Base-by-base conservation (phyloP, 2,797 vertebrate species). In the Amblyopsis hoosieri region DNA sequence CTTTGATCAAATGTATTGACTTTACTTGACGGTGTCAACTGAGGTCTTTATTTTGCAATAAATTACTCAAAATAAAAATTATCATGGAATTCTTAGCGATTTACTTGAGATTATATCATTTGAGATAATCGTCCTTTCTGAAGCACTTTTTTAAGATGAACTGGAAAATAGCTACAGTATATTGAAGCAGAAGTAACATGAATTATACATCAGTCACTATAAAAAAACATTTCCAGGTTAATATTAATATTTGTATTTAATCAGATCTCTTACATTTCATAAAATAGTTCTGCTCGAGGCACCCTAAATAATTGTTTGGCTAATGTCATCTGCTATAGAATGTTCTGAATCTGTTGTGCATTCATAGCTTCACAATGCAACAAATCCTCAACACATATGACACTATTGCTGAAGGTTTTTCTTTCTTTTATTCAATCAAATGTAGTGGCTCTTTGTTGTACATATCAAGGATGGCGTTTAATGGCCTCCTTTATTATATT, bases 371-470 rank as follows among this genome's bases (percentile, higher is more conserved):
- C 45, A 66, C 64, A 62, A 54, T 57, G 45, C 54, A 42, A 17
- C 31, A 17, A 52, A 54, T 29, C 23, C 45, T 9, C 45, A 57
- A 47, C 29, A 66, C 47, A 76, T 62, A 69, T 83, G 79, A 73
- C 78, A 49, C 71, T 11, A 67, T 65, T 0, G 3, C 48, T 85
- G 53, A 82, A 84, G 77, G 62, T 58, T 33, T 78, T 66, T 63
- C 64, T 72, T 78, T 66, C 78, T 67, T 70, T 74, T 57, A 66
- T 23, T 62, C 37, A 37, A 37, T 45, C 19, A 64, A 55, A 81
- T 61, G 84, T 57, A 72, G 50, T 29, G 45, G 54, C 23, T 74
- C 55, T 77, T 74, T 82, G 61, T 81, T 62, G 57, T 66, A 9
- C 29, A 64, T 57, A 58, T 72, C 45, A 53, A 57, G 57, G 58